A percentile compares a stretch with the other conserved stretches of the same genome.
phyloP scores from a whole-genome alignment of 2,113 vertebrate genomes.

The Chlamydotis undulata region DNA sequence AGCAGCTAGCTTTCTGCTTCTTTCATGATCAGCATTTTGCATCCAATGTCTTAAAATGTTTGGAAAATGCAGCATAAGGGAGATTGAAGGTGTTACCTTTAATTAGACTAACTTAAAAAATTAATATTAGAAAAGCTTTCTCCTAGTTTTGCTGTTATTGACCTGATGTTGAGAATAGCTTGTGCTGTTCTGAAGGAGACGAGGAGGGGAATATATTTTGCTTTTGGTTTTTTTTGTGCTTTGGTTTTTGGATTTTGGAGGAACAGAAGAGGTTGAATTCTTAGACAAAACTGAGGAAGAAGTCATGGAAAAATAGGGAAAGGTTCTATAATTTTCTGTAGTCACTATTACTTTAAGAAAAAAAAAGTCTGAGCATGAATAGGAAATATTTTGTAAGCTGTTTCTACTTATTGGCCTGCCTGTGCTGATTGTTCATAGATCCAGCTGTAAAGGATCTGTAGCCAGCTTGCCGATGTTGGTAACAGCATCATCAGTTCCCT shows the following conservation, averaged over 20 bases:
- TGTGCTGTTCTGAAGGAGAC: background rate
- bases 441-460: background rate
- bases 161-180: conserved; percentile 17
- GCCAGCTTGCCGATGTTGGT: background rate
- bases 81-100: conserved; percentile 69
- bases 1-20: conserved; percentile 57
- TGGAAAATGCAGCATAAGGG: conserved; percentile 65
- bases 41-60: conserved; percentile 64
- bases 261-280: background rate
- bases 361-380: background rate
- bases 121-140: conserved; percentile 58
- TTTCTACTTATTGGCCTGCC: background rate
- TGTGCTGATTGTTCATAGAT: background rate
- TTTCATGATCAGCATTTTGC: conserved; percentile 63
- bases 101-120: conserved; percentile 73
- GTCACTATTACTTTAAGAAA: background rate
- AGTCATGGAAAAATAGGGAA: background rate
- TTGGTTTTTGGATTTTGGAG: background rate
- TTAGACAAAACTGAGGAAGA: background rate
- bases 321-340: background rate
- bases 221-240: background rate
- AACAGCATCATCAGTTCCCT: background rate
- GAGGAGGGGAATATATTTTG: background rate
- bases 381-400: background rate
- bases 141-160: conserved; percentile 44